Percentiles rank a stretch among this genome's conserved stretches.
Conservation (phyloP, 2,113 vertebrate genomes). For the Asarcornis scutulata region DNA sequence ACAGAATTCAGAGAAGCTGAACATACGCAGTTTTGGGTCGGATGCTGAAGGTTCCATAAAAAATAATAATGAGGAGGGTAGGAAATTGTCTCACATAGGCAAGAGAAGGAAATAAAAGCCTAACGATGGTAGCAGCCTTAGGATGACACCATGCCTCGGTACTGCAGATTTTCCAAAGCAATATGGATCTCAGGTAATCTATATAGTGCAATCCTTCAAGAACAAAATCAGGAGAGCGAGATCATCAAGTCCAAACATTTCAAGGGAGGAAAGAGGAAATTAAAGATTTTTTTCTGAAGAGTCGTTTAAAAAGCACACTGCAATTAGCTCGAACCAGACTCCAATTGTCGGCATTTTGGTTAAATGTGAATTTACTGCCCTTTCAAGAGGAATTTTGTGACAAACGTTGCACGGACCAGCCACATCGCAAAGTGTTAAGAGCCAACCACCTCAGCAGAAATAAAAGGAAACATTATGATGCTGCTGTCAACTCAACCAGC, state of each 20-base stretch:
- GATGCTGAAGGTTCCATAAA: neutral
- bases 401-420: neutral
- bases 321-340: neutral
- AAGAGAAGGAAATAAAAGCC: neutral
- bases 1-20: neutral
- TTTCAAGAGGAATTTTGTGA: neutral
- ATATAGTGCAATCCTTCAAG: neutral
- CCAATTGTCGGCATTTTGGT: neutral
- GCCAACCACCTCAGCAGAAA: slow-evolving; percentile 20
- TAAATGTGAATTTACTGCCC: neutral
- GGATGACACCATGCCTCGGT: neutral
- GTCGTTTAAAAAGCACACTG: neutral
- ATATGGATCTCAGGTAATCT: neutral
- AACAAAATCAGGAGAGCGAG: neutral
- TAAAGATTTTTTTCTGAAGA: neutral
- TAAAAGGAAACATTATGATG: slow-evolving; percentile 41
- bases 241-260: slow-evolving; percentile 1
- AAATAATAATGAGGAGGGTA: neutral
- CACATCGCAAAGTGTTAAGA: neutral
- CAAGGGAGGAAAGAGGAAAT: neutral
- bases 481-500: slow-evolving; percentile 18
- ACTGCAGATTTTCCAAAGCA: slow-evolving; percentile 44
- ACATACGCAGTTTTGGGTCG: neutral
- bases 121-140: neutral
- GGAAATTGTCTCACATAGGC: neutral